phyloP scores from a whole-genome alignment of 2,113 vertebrate genomes.

The Elaphurus davidianus region DNA sequence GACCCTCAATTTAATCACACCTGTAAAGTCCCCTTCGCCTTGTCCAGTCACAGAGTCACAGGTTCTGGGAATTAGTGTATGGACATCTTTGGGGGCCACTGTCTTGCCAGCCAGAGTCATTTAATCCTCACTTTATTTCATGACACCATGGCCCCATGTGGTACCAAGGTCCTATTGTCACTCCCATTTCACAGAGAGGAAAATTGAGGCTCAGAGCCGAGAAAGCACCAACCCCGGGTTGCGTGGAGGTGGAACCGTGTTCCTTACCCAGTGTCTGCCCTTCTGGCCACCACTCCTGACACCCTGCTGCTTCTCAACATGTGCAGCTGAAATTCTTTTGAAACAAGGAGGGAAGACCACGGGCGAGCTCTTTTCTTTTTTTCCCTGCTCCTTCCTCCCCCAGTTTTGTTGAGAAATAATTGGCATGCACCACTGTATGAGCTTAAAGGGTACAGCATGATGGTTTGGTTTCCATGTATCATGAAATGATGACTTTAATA shows the following conservation, averaged over 20 bases:
- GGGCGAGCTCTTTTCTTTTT: not conserved
- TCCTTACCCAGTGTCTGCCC: not conserved
- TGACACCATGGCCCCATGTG: fast-evolving
- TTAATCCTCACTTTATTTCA: not conserved
- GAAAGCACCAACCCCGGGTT: not conserved
- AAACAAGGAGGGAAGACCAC: not conserved
- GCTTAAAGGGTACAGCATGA: not conserved
- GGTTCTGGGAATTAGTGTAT: fast-evolving
- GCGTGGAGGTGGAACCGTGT: not conserved
- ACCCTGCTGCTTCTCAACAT: not conserved
- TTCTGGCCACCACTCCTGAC: no score
- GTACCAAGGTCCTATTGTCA: not conserved
- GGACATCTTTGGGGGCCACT: not conserved
- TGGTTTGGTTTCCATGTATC: not conserved
- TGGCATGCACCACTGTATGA: not conserved
- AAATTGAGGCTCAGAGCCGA: not conserved
- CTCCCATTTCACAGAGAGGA: not conserved
- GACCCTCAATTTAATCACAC: not conserved
- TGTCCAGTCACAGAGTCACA: not conserved
- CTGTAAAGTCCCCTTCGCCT: not conserved
- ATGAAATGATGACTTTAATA: not conserved
- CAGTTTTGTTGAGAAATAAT: not conserved
- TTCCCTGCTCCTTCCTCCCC: no score
- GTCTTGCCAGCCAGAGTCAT: not conserved
- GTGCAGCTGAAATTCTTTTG: not conserved